Evolutionary conservation across 2,888 invertebrate species (phyloP).

Genomic region (Escarpia spicata): DNA sequence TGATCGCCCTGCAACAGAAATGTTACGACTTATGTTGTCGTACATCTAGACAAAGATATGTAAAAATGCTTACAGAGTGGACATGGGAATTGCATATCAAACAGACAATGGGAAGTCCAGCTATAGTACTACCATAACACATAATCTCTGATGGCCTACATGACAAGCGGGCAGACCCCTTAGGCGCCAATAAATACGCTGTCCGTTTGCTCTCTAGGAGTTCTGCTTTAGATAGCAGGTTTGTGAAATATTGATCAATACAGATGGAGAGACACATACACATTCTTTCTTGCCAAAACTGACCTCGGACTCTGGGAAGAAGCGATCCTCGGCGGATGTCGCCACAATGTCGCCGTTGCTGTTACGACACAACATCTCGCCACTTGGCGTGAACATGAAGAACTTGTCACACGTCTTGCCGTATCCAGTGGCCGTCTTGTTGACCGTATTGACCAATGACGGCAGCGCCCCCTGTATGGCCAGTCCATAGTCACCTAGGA

Average conservation of each 20-base stretch:
- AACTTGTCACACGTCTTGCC: slow-evolving; percentile 30
- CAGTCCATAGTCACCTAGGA: slow-evolving; percentile 33
- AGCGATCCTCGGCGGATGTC: slow-evolving; percentile 14
- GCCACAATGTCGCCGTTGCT: slow-evolving; percentile 25
- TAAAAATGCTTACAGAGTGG: too few relatives aligned
- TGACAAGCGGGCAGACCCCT: too few relatives aligned
- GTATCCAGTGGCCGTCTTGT: slow-evolving; percentile 23
- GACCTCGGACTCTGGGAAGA: background rate
- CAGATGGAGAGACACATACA: background rate
- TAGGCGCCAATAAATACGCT: too few relatives aligned
- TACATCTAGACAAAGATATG: background rate
- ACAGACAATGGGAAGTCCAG: too few relatives aligned
- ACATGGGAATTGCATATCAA: too few relatives aligned
- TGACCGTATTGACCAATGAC: slow-evolving; percentile 23
- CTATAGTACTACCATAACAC: too few relatives aligned
- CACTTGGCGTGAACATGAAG: slow-evolving; percentile 34
- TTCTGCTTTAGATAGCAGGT: too few relatives aligned
- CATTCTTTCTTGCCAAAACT: background rate
- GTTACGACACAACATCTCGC: slow-evolving; percentile 31
- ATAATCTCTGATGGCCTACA: too few relatives aligned
- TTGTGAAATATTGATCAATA: too few relatives aligned
- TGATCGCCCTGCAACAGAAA: background rate
- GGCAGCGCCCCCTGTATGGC: slow-evolving; percentile 33
- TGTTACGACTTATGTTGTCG: background rate
- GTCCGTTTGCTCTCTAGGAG: too few relatives aligned